Evolutionary conservation across 2,113 vertebrate species (phyloP), one percentile per base, ranked within the genome.

Genomic region (Coregonus clupeaformis): DNA sequence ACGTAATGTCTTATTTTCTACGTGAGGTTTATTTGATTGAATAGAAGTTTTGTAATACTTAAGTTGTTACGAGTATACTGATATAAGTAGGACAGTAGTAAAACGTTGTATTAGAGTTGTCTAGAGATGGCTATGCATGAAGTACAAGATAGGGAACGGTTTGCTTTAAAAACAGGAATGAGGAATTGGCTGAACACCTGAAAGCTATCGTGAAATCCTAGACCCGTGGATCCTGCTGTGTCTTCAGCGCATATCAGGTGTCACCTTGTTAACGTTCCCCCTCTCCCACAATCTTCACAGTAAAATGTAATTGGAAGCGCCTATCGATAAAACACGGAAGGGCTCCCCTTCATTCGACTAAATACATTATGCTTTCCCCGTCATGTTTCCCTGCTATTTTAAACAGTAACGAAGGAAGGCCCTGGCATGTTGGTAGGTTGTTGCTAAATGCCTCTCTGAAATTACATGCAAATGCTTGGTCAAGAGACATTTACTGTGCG

Each of bases 401-500:
- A 62, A 22, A 62, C 5, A 2, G 60, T 25, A 42, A 11, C 7
- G 22, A 13, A 62, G 60, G 22, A 12, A 42, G 22, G 22, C 6
- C n/a, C n/a, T 62, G 20, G 59, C n/a, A 60, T 7, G 49, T 20
- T 25, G 47, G 63, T 11, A 13, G 25, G 25, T 30, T 12, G 4
- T 27, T 27, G 24, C 63, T 29, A 65, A 65, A 65, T n/a, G 71
- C 27, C 57, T 68, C n/a, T 65, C n/a, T 64, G n/a, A 25, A 68
- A 71, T 55, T 1, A 57, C 22, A 64, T 75, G 67, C 60, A 20
- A 49, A 47, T 70, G 74, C 52, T 73, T 84, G 75, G 64, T 72
- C 63, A 24, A 42, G 64, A 59, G 27, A 14, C 14, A 45, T 79
- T 63, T 27, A 7, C 66, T 70, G 77, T 57, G 25, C 22, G 52